A percentile compares a stretch with the other conserved stretches of the same genome.
Conservation (phyloP, 2,888 invertebrate genomes). For the Desoria tigrina region DNA sequence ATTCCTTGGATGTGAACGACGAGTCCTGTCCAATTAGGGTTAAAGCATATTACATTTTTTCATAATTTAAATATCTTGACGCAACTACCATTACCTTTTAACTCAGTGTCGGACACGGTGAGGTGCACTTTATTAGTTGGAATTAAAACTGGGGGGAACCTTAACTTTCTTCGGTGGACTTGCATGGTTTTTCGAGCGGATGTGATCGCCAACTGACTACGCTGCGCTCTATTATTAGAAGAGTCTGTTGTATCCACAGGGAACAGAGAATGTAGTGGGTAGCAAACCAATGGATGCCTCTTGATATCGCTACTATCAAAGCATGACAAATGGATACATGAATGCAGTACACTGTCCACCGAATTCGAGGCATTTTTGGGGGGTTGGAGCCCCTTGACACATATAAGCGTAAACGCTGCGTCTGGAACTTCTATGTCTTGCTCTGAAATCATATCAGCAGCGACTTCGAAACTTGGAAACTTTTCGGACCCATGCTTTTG, state of each 20-base stretch:
- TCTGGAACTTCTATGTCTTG: constrained; percentile 22
- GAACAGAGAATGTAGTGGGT: constrained; percentile 28
- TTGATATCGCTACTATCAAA: constrained; percentile 27
- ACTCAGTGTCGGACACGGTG: constrained; percentile 55
- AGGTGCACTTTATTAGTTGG: constrained; percentile 56
- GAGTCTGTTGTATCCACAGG: constrained; percentile 13
- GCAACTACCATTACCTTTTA: background rate
- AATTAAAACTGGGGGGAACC: constrained; percentile 55
- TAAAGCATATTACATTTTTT: background rate
- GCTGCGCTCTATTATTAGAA: background rate
- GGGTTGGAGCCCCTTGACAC: constrained; percentile 23
- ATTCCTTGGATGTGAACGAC: constrained; percentile 57
- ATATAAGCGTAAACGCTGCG: constrained; percentile 22
- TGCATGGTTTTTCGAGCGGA: constrained; percentile 20
- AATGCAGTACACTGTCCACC: constrained; percentile 23
- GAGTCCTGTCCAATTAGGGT: constrained; percentile 48
- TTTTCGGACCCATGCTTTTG: constrained; percentile 56
- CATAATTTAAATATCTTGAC: too few species aligned
- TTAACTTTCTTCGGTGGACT: constrained; percentile 11
- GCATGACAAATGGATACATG: constrained; percentile 32
- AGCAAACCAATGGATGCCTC: constrained; percentile 29
- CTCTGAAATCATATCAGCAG: constrained; percentile 21
- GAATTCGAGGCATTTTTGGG: constrained; percentile 4
- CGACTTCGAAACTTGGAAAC: constrained; percentile 56
- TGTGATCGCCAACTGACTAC: constrained; percentile 3